phyloP scores from a whole-genome alignment of 2,797 vertebrate genomes.

The Chaetodon trifasciatus region DNA sequence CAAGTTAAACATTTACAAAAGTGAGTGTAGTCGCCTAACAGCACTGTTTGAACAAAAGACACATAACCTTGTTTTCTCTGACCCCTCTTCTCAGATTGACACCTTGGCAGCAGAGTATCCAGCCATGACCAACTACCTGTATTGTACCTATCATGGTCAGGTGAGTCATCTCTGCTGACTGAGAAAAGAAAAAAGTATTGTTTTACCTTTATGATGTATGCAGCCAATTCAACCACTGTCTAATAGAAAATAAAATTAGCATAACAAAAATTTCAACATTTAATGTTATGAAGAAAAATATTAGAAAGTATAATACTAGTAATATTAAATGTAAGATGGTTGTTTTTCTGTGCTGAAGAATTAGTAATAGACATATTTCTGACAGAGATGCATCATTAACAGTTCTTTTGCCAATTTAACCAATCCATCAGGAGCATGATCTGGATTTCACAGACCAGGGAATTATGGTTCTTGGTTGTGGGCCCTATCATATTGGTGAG shows the following conservation, averaged over 20 bases:
- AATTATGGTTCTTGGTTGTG: conserved; percentile 96
- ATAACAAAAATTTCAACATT: neutral
- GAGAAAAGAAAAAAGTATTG: neutral
- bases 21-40: neutral
- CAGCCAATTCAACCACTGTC: neutral
- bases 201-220: neutral
- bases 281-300: neutral
- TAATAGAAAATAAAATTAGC: neutral
- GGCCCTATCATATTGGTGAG: conserved; percentile 97
- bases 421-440: conserved; percentile 90
- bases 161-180: conserved; percentile 78
- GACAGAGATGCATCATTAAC: neutral
- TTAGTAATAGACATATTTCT: neutral
- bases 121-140: conserved; percentile 95
- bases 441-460: conserved; percentile 92
- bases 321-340: neutral
- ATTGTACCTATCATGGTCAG: conserved; percentile 93
- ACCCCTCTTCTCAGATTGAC: conserved; percentile 88
- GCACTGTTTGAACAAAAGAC: neutral
- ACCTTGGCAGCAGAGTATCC: conserved; percentile 96
- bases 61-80: neutral
- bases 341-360: neutral
- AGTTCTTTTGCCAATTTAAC: conserved; percentile 39
- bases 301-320: neutral
- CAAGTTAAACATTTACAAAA: neutral